Evolutionary conservation across 2,888 invertebrate genomes (phyloP).

Genomic region (Megalurothrips usitatus): DNA sequence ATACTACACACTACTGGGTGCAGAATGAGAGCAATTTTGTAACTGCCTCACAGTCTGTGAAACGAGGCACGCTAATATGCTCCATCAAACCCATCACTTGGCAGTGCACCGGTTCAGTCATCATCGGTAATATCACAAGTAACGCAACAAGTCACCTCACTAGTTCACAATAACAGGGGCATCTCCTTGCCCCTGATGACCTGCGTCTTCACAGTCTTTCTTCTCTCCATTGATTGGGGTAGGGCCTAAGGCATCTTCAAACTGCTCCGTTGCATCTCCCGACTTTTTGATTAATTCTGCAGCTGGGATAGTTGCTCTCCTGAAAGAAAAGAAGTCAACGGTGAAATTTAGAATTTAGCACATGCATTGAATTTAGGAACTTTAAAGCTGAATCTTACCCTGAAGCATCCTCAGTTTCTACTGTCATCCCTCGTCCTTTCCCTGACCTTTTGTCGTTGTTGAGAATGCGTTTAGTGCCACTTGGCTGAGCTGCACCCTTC

Average conservation of each 20-base stretch:
- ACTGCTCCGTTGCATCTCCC: not conserved
- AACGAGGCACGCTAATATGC: not conserved
- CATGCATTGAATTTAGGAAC: not conserved
- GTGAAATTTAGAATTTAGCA: not conserved
- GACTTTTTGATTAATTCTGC: not conserved
- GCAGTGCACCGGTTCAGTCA: conserved; percentile 5
- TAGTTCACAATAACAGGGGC: conserved; percentile 3
- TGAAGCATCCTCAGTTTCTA: conserved; percentile 34
- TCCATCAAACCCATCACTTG: not conserved
- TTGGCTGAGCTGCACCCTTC: conserved; percentile 25
- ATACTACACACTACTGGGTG: not conserved
- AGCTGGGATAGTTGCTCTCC: not conserved
- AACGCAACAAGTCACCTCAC: not conserved
- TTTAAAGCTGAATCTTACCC: not conserved
- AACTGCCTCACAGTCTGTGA: not conserved
- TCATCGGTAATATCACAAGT: conserved; percentile 21
- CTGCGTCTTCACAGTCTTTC: conserved; percentile 8
- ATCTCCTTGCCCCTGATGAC: not conserved
- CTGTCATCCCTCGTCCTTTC: conserved; percentile 43
- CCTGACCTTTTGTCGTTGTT: conserved; percentile 43
- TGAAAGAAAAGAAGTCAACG: not conserved
- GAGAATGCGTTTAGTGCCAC: conserved; percentile 30
- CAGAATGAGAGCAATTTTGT: not conserved
- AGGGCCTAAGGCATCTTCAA: not conserved
- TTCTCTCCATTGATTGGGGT: conserved; percentile 2